Evolutionary conservation across 2,797 vertebrate genomes (phyloP).

Genomic region (Pelobates cultripes): DNA sequence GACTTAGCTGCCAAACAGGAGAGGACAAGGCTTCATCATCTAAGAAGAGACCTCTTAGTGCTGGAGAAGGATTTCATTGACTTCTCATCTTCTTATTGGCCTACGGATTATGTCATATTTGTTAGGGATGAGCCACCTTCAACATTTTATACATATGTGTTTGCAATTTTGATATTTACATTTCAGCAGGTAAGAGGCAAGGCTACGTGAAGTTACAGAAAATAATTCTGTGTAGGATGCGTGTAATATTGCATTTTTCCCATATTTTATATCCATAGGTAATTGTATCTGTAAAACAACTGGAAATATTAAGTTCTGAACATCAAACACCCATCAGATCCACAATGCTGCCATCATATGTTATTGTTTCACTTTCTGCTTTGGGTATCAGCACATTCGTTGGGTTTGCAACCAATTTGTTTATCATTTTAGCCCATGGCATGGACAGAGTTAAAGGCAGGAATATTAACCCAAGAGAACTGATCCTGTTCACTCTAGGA

Average conservation of each 20-base stretch:
- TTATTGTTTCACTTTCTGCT: conserved; percentile 18
- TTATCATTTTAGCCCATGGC: conserved; percentile 24
- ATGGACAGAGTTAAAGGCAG: conserved; percentile 13
- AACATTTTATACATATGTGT: neutral
- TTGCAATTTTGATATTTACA: conserved; percentile 20
- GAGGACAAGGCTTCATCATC: neutral
- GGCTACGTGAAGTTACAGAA: neutral
- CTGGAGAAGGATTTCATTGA: neutral
- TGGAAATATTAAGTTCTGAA: neutral
- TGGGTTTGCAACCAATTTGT: conserved; percentile 25
- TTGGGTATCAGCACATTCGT: conserved; percentile 18
- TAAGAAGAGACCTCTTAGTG: neutral
- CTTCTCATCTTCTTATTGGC: neutral
- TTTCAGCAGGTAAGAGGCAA: conserved; percentile 16
- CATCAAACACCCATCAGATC: neutral
- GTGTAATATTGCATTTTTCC: neutral
- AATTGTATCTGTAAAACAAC: neutral
- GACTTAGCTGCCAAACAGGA: neutral
- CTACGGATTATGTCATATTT: neutral
- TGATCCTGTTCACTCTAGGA: conserved; percentile 38
- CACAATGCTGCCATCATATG: conserved; percentile 4
- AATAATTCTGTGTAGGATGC: neutral
- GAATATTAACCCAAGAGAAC: conserved; percentile 27
- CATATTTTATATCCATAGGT: neutral
- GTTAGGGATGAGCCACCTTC: neutral